Base-by-base conservation (phyloP, 2,797 vertebrate species). In the Hippocampus kuda region DNA sequence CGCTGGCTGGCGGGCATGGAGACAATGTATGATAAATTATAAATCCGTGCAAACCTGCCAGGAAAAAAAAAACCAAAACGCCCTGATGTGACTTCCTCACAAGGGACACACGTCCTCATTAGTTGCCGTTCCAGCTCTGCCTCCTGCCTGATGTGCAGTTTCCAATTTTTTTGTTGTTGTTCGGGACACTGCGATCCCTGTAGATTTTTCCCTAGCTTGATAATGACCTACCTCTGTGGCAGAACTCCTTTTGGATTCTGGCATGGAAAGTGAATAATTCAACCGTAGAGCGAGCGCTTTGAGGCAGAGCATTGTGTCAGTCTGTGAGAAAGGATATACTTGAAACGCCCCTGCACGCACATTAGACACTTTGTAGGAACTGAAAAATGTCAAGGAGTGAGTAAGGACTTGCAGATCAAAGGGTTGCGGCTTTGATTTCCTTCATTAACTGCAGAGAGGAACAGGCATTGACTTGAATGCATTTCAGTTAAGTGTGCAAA, bases 141-240 rank as follows among this genome's bases (percentile, higher is more conserved):
- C 12, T 15, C 30, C 65, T 69, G 41, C 70, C 70, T 51, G 48
- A 63, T 73, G 73, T 74, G 67, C 68, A 56, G 63, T 59, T 54
- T 67, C 8, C 7, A 2, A n/a, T 54, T 54, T n/a, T 24, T 11
- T 54, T 9, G 1, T 65, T 24, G 22, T 48, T 65, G 27, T 65
- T 48, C 16, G 59, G 22, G 61, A 41, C 38, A 1, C 10, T 63
- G 38, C 11, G 22, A 66, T 63, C 11, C 24, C 49, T 56, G 12
- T 22, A 53, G 49, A 74, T 24, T 24, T 16, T 2, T 38, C 34
- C 10, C 0, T 24, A 63, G 20, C 61, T 63, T 41, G 34, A 22
- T 63, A n/a, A 42, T 63, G 11, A 63, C 22, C 11, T 24, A 42
- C 20, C 20, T 63, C 61, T n/a, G 34, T 13, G 61, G 61, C 38